Base-by-base conservation (phyloP, 2,113 vertebrate species). In the Carassius auratus region DNA sequence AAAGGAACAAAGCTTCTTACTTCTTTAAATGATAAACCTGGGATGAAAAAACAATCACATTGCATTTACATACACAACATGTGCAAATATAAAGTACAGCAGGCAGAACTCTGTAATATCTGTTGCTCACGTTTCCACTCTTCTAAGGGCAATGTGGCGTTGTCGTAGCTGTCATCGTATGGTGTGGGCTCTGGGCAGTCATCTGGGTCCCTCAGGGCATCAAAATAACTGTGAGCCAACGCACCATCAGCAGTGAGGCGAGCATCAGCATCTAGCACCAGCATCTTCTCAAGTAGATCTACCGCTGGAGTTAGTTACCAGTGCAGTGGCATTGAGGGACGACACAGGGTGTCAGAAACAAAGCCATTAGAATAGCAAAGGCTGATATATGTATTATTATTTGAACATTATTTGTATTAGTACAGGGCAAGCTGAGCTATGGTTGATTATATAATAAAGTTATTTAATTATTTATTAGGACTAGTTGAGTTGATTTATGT, bases 261-360 rank as follows among this genome's bases (percentile, higher is more conserved):
- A 86, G 96, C 96, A 30, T 97, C 97, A 86, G 97, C 95, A 0
- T 99, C 97, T 59, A 99, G 92, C 84, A 98, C 97, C 90, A 99
- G 76, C 94, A 99, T 97, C 94, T 97, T 98, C 91, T 99, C 97
- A 17, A 99, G 95, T 86, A 99, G 92, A 84, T 99, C 96, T 17
- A 93, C 89, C 0, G 97, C 98, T 99, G 91, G 0, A 73, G 74
- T 85, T 23, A 75, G 66, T 73, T 23, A 26, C 69, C 64, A 23
- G 38, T 15, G 45, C 30, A 69, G 36, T 48, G 33, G 66, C 61
- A 13, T 71, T 55, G 2, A 84, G 59, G 61, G 14, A 33, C 2
- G 45, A 81, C 78, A 79, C 36, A 64, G 12, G 50, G 77, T 17
- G 77, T 64, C 33, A 61, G 7, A 38, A 42, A 83, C 64, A 84